Percentiles rank a stretch among this genome's conserved stretches.
These are phyloP conservation scores for Chymomyza fuscimana DNA, from an alignment of 2,888 invertebrate species.

Conservation along the genomic window DNA sequence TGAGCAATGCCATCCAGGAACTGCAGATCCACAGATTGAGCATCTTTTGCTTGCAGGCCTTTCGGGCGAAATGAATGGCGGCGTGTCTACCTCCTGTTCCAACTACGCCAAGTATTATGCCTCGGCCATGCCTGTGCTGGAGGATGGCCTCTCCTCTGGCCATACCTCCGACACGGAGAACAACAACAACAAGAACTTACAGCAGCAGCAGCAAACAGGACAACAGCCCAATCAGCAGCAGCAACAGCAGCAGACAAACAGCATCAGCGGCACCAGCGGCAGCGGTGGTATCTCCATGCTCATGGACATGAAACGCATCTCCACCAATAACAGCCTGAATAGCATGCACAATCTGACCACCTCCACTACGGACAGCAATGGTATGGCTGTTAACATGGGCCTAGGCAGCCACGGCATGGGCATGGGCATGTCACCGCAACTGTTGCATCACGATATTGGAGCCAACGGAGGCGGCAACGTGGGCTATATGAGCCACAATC, in stretches of 20 bases:
- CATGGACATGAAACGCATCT: conserved; percentile 77
- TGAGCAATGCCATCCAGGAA: conserved; percentile 83
- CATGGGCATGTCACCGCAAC: conserved; percentile 44
- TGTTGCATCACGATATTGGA: conserved; percentile 36
- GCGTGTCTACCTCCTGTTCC: conserved; percentile 82
- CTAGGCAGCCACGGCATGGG: conserved; percentile 13
- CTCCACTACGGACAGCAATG: conserved; percentile 62
- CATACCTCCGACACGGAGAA: conserved; percentile 96
- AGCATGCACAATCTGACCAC: conserved; percentile 70
- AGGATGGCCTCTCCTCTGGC: conserved; percentile 96
- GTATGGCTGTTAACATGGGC: conserved; percentile 8
- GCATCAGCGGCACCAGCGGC: conserved; percentile 51
- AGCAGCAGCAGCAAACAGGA: conserved; percentile 20
- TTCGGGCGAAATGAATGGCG: conserved; percentile 81
- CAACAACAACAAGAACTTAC: conserved; percentile 77
- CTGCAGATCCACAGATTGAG: neutral
- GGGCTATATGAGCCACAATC: conserved; percentile 42
- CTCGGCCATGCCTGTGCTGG: conserved; percentile 93
- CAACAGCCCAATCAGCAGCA: conserved; percentile 2
- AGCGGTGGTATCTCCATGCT: conserved; percentile 77
- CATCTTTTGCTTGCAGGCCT: conserved; percentile 76
- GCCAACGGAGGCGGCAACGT: conserved; percentile 23
- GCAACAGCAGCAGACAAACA: conserved; percentile 28
- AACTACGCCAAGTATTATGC: conserved; percentile 86
- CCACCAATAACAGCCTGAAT: conserved; percentile 75